Conservation (phyloP, 2,888 invertebrate species). For the Scaeva pyrastri region DNA sequence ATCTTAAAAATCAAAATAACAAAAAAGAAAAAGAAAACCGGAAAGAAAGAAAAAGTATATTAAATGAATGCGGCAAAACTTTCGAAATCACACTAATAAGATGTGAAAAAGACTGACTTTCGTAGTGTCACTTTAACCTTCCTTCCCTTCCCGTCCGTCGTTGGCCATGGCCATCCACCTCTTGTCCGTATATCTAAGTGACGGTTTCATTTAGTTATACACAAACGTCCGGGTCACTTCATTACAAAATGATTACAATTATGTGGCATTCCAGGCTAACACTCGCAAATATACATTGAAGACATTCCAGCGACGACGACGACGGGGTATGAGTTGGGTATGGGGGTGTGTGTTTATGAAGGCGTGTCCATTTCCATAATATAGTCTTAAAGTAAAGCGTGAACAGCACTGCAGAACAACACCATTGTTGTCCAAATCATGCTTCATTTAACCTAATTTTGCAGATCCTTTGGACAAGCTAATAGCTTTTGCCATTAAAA, state of each 20-base stretch:
- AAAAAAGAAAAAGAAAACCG: background rate
- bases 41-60: background rate
- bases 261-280: conserved; percentile 19
- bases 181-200: conserved; percentile 1
- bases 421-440: conserved; percentile 19
- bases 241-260: conserved; percentile 44
- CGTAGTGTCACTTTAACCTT: background rate
- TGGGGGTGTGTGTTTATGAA: background rate
- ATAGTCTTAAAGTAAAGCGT: background rate
- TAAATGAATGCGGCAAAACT: conserved; percentile 4
- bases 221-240: conserved; percentile 4
- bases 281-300: background rate
- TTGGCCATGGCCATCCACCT: background rate
- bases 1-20: background rate
- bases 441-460: conserved; percentile 60
- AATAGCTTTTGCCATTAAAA: conserved; percentile 56
- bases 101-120: conserved; percentile 7
- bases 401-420: background rate
- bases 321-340: too few relatives aligned
- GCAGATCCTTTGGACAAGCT: conserved; percentile 29
- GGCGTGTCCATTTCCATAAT: background rate
- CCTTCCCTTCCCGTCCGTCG: too few relatives aligned
- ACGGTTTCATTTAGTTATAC: conserved; percentile 19
- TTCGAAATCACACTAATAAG: conserved; percentile 23
- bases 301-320: too few relatives aligned